phyloP scores from a whole-genome alignment of 1,140 invertebrate species.

The Drosophila erecta region DNA sequence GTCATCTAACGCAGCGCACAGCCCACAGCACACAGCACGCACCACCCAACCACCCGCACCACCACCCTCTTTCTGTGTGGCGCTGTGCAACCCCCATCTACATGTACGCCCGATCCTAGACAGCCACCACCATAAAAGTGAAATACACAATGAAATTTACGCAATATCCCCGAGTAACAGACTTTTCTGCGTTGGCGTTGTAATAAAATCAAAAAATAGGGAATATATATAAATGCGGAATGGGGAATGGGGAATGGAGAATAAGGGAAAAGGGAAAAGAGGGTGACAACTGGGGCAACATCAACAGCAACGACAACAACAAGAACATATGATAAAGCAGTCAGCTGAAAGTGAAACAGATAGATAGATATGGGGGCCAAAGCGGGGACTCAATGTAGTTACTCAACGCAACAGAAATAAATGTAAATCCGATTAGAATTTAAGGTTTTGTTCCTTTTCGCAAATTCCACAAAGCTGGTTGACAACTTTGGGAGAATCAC shows the following conservation, averaged over 20 bases:
- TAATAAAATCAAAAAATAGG: conserved; percentile 80
- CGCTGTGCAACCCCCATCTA: conserved; percentile 32
- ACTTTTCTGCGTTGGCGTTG: conserved; percentile 72
- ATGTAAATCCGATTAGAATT: conserved; percentile 78
- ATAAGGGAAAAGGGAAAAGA: conserved; percentile 55
- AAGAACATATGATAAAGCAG: conserved; percentile 54
- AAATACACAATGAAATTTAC: conserved; percentile 84
- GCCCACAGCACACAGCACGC: conserved; percentile 18
- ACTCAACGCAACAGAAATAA: conserved; percentile 44
- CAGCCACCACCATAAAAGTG: conserved; percentile 78
- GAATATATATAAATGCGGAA: conserved; percentile 16
- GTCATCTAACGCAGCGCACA: conserved; percentile 51
- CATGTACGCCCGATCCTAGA: conserved; percentile 36
- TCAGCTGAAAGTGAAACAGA: conserved; percentile 70
- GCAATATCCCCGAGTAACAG: conserved; percentile 74
- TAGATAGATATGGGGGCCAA: conserved; percentile 2
- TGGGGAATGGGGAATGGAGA: conserved; percentile 36
- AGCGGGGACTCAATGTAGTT: conserved; percentile 13
- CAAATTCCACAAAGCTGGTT: conserved; percentile 41
- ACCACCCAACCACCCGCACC: conserved; percentile 20
- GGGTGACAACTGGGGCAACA: conserved; percentile 63
- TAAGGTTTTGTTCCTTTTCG: conserved; percentile 43
- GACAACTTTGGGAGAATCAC: conserved; percentile 54
- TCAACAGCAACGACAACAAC: conserved; percentile 35
- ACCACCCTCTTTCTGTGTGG: background rate